Base-by-base conservation (phyloP, 2,797 vertebrate genomes). In the Myoxocephalus aenaeus region DNA sequence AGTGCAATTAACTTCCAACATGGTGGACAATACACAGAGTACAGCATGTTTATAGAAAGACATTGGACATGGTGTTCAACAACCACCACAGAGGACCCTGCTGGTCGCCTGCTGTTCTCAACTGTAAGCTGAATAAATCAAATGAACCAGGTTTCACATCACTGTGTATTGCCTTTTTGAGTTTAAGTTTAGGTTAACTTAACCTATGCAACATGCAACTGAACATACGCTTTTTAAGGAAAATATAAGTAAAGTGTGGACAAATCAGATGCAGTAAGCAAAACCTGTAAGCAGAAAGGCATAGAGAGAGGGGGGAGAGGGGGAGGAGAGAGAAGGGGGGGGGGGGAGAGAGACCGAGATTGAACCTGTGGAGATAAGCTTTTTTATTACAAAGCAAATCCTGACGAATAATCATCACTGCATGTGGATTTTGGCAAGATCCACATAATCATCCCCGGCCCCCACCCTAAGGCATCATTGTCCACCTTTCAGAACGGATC, bases 361-460 rank as follows among this genome's bases (percentile, higher is more conserved):
- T 86, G 90, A 93, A 93, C 89, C 92, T 81, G 84, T 79, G 84
- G 88, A 92, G 94, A 94, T 85, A 90, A 90, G 90, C 81, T 82
- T 87, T 82, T 83, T 88, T 84, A 92, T 90, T 80, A 90, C 89
- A 86, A 84, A 82, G 90, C 91, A 91, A 95, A 95, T 79, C 90
- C 89, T 56, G 80, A 85, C 81, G 87, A 90, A 94, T 85, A 89
- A 95, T 93, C 92, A 90, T 78, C 70, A 75, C 71, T 82, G 88
- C 53, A 83, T 90, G 81, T 95, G 94, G 94, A 92, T 57, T 82
- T 53, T 83, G 87, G 91, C 90, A 95, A 90, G 84, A 78, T 93
- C 91, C 85, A 50, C 85, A 83, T 88, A 90, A 88, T 84, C 90
- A 91, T 86, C 85, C 86, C 70, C 59, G 38, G 32, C 87, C 87